Base-by-base conservation (phyloP, 2,113 vertebrate species). In the Puntigrus tetrazona region DNA sequence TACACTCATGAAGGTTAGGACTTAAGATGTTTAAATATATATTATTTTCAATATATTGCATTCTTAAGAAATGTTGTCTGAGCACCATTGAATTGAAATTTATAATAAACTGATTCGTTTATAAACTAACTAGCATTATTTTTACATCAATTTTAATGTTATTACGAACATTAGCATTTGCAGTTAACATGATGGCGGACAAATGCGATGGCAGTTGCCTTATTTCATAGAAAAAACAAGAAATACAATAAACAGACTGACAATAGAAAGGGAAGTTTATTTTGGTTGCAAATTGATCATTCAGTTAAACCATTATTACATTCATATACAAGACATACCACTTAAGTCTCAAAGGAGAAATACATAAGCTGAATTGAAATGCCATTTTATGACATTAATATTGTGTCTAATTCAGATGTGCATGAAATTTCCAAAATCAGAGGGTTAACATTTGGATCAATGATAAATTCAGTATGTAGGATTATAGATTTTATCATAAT, bases 211-310 rank as follows among this genome's bases (percentile, higher is more conserved):
- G 7, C 20, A 10, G n/a, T 2, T 52, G 34, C 8, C 18, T 55
- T n/a, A 18, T 22, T 41, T 7, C 20, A 82, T 9, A 50, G 22
- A 78, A 78, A 78, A n/a, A 3, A 18, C 2, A 5, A 36, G 73
- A 72, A 38, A 47, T n/a, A 59, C 29, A 55, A 16, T 27, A 57
- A 31, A 5, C 34, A 47, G 45, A 27, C 29, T 43, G 80, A 78
- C 74, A 74, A 80, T 81, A 75, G 72, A 84, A 86, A 84, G 81
- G 29, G 20, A 84, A 69, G 59, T 84, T 81, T 80, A 86, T 84
- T 84, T 65, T 10, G 70, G 55, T 57, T 75, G 57, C 70, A 29
- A 74, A 73, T 34, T 8, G 52, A 45, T 69, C 41, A 82, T 80
- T 80, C 57, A 34, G 31, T 87, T 76, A 47, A 67, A 87, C 78